These are phyloP conservation scores for Alligator sinensis DNA, from an alignment of 2,113 vertebrate species.

Conservation along the genomic window DNA sequence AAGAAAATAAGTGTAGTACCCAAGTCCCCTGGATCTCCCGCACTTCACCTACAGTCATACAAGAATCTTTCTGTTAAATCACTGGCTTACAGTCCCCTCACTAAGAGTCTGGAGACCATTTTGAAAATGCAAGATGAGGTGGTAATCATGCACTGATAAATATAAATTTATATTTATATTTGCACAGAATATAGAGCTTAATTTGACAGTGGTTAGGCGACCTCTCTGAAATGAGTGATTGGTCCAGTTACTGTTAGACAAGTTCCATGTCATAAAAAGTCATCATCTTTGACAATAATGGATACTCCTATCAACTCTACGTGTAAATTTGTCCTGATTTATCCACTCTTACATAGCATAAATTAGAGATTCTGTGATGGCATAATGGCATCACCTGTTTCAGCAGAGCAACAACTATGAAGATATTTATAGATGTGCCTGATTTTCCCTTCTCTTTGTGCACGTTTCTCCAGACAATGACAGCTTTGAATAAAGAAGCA, in stretches of 20 bases:
- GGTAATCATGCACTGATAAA: background rate
- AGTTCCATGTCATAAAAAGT: background rate
- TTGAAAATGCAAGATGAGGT: background rate
- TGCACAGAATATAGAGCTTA: background rate
- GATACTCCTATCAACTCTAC: background rate
- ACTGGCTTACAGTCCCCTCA: background rate
- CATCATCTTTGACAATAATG: background rate
- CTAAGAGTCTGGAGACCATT: background rate
- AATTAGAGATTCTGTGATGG: background rate
- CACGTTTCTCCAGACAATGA: constrained; percentile 14
- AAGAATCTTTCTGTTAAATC: background rate
- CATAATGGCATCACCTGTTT: background rate
- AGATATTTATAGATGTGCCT: constrained; percentile 21
- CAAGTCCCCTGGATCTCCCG: background rate
- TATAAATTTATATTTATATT: background rate
- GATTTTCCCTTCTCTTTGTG: background rate
- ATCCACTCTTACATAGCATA: background rate
- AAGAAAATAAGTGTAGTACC: background rate
- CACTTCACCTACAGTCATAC: background rate
- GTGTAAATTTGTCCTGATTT: background rate
- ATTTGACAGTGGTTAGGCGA: background rate
- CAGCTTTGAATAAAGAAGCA: constrained; percentile 9
- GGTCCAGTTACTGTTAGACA: background rate
- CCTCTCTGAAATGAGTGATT: background rate
- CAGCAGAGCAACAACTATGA: background rate